A percentile compares a stretch with the other conserved stretches of the same genome.
These are phyloP conservation scores for Morone chrysops DNA, from an alignment of 2,113 vertebrate genomes.

Conservation along the genomic window DNA sequence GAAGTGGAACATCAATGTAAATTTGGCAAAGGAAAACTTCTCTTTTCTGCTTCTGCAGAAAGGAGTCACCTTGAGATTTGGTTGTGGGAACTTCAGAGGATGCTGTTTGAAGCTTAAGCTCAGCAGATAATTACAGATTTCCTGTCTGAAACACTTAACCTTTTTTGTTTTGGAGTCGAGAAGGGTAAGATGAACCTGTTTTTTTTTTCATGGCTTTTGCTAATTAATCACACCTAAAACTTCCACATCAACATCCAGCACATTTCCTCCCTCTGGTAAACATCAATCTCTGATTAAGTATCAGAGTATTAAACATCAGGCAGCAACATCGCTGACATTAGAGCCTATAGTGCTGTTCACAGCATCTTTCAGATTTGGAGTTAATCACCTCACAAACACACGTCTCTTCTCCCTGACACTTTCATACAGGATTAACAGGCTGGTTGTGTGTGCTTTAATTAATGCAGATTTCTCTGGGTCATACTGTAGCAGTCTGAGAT, in stretches of 20 bases:
- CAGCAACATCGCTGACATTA: slow-evolving; percentile 61
- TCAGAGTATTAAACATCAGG: slow-evolving; percentile 71
- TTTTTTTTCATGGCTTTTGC: slow-evolving; percentile 36
- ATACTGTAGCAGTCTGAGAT: slow-evolving; percentile 65
- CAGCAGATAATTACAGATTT: slow-evolving; percentile 73
- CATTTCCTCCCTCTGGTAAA: slow-evolving; percentile 66
- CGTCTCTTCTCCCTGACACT: slow-evolving; percentile 72
- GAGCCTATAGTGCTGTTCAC: slow-evolving; percentile 70
- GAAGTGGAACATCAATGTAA: slow-evolving; percentile 73
- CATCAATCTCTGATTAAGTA: slow-evolving; percentile 73
- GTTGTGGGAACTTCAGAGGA: slow-evolving; percentile 65
- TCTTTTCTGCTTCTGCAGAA: slow-evolving; percentile 34
- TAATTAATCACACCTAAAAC: slow-evolving; percentile 67
- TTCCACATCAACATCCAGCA: slow-evolving; percentile 61
- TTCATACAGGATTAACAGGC: slow-evolving; percentile 73
- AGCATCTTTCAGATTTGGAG: slow-evolving; percentile 75
- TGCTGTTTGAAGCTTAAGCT: slow-evolving; percentile 63
- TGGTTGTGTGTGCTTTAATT: slow-evolving; percentile 68
- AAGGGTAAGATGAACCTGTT: slow-evolving; percentile 7
- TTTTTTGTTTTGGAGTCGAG: slow-evolving; percentile 20
- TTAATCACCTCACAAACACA: slow-evolving; percentile 81
- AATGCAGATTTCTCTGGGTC: slow-evolving; percentile 75
- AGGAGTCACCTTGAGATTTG: slow-evolving; percentile 76
- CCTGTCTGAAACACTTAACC: slow-evolving; percentile 64
- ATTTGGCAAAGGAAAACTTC: slow-evolving; percentile 71